Conservation (phyloP, 2,113 vertebrate genomes). For the Tachuris rubrigastra region DNA sequence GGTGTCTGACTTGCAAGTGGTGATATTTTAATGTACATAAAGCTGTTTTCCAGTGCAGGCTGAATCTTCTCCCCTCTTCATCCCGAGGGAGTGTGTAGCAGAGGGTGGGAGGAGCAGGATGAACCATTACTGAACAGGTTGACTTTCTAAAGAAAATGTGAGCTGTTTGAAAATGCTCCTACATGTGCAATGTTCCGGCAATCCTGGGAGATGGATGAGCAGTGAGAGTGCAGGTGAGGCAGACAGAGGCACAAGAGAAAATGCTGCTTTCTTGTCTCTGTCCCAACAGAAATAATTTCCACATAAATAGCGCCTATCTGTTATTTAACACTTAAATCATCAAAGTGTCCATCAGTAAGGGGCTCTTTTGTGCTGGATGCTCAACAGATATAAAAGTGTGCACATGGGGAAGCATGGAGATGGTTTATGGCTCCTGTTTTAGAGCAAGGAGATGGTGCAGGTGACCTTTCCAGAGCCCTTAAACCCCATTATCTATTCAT, state of each 20-base stretch:
- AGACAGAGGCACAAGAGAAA: slow-evolving; percentile 37
- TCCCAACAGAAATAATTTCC: slow-evolving; percentile 58
- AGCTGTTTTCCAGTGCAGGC: slow-evolving; percentile 39
- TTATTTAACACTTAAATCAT: slow-evolving; percentile 62
- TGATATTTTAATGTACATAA: slow-evolving; percentile 55
- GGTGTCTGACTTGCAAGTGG: not conserved
- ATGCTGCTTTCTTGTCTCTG: slow-evolving; percentile 18
- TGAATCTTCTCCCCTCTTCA: slow-evolving; percentile 30
- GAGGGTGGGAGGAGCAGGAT: slow-evolving; percentile 55
- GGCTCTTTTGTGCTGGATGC: slow-evolving; percentile 29
- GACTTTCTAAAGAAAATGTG: slow-evolving; percentile 63
- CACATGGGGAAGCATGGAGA: not conserved
- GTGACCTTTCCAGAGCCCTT: slow-evolving; percentile 23
- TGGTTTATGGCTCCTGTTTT: slow-evolving; percentile 37
- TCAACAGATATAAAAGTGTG: not conserved
- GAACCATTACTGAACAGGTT: slow-evolving; percentile 57
- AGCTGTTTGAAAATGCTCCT: slow-evolving; percentile 66
- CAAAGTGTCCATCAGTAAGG: not conserved
- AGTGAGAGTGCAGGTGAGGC: slow-evolving; percentile 39
- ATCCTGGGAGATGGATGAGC: slow-evolving; percentile 62
- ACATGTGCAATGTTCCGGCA: slow-evolving; percentile 52
- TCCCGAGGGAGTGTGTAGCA: not conserved
- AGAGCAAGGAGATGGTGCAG: not conserved
- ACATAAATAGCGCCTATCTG: slow-evolving; percentile 40
- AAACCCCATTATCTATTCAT: slow-evolving; percentile 14